phyloP scores from a whole-genome alignment of 2,113 vertebrate species.

The Hiodon tergisus region DNA sequence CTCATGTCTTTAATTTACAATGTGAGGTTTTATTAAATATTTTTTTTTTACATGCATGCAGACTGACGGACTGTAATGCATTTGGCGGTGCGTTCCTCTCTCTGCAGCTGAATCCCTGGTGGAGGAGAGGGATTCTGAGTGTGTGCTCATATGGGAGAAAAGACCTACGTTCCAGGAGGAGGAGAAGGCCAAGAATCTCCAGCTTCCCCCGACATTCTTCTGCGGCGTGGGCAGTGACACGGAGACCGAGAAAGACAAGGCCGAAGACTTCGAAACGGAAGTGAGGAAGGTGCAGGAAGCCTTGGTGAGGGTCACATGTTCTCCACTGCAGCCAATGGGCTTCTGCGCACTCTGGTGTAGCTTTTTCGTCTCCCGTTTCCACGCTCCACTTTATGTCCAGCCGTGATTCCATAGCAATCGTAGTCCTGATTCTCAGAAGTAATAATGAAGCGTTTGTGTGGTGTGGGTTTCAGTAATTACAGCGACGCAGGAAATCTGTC shows the following conservation, averaged over 20 bases:
- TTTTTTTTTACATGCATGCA: neutral
- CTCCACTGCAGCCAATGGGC: too few relatives aligned
- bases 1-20: too few relatives aligned
- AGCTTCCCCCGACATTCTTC: slow-evolving; percentile 74
- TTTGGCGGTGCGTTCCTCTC: too few relatives aligned
- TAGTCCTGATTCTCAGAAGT: too few relatives aligned
- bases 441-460: too few relatives aligned
- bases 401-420: too few relatives aligned
- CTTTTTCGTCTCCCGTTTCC: too few relatives aligned
- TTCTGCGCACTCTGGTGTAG: too few relatives aligned
- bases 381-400: too few relatives aligned
- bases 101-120: neutral
- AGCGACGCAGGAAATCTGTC: too few relatives aligned
- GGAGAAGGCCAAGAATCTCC: slow-evolving; percentile 65
- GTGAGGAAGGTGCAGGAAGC: slow-evolving; percentile 63
- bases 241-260: slow-evolving; percentile 67
- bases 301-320: too few relatives aligned
- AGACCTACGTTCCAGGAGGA: slow-evolving; percentile 73
- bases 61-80: neutral
- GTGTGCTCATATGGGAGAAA: slow-evolving; percentile 73
- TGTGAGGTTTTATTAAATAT: neutral
- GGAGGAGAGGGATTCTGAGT: slow-evolving; percentile 57
- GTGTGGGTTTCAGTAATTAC: too few relatives aligned
- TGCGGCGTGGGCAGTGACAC: slow-evolving; percentile 69
- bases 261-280: slow-evolving; percentile 72